phyloP scores from a whole-genome alignment of 1,140 invertebrate genomes.

The Drosophila albomicans region DNA sequence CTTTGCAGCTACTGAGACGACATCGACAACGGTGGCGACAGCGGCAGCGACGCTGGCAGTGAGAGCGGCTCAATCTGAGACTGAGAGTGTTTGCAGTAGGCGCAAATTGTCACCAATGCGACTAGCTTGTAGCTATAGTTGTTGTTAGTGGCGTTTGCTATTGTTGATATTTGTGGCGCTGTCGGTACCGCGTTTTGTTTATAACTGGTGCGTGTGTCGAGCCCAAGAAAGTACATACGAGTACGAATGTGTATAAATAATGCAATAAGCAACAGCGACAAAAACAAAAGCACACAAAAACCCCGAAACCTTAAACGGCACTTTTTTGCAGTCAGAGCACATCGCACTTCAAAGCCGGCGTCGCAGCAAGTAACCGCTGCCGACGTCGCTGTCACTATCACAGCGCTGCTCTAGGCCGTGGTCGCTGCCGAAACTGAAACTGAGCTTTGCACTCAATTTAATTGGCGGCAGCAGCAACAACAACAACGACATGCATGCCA shows the following conservation, averaged over 20 bases:
- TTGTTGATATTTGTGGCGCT: slow-evolving; percentile 36
- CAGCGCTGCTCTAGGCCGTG: slow-evolving; percentile 50
- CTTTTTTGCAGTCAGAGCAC: slow-evolving; percentile 79
- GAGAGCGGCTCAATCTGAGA: slow-evolving; percentile 36
- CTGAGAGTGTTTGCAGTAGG: slow-evolving; percentile 65
- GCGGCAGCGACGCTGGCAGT: slow-evolving; percentile 36
- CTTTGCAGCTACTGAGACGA: slow-evolving; percentile 42
- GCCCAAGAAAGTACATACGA: slow-evolving; percentile 46
- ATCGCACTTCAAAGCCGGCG: slow-evolving; percentile 60
- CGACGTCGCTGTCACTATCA: slow-evolving; percentile 19
- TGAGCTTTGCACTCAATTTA: slow-evolving; percentile 77
- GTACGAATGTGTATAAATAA: slow-evolving; percentile 61
- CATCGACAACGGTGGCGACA: slow-evolving; percentile 8
- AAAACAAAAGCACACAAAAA: slow-evolving; percentile 29
- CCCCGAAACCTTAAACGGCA: slow-evolving; percentile 67
- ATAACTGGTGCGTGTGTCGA: slow-evolving; percentile 54
- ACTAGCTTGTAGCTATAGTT: slow-evolving; percentile 29
- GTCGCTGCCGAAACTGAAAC: slow-evolving; percentile 48
- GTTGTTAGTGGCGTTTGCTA: slow-evolving; percentile 34
- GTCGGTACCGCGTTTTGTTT: slow-evolving; percentile 61
- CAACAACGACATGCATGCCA: slow-evolving; percentile 26
- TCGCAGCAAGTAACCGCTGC: slow-evolving; percentile 14
- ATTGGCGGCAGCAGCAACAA: slow-evolving; percentile 48
- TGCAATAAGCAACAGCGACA: slow-evolving; percentile 61
- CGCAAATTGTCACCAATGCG: slow-evolving; percentile 71